phyloP scores from a whole-genome alignment of 1,140 invertebrate species.

The Hydropsyche tenuis region DNA sequence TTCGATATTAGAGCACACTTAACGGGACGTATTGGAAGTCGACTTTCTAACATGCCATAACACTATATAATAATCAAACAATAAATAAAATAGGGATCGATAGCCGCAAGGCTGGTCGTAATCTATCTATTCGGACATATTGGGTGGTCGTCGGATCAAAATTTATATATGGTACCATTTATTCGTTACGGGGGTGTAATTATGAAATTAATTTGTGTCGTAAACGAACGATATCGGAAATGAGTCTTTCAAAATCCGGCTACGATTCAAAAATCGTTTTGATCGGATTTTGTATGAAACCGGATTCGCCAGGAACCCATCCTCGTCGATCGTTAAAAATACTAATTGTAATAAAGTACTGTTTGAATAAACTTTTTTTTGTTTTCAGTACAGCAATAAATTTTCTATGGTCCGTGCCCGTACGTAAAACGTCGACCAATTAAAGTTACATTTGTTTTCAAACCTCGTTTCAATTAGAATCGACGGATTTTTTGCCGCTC shows the following conservation, averaged over 20 bases:
- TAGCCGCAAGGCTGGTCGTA: too few relatives aligned
- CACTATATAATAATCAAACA: too few relatives aligned
- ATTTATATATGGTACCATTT: too few relatives aligned
- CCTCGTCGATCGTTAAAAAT: constrained; percentile 1
- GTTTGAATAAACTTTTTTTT: constrained; percentile 1
- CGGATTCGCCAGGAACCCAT: constrained; percentile 1
- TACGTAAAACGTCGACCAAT: neutral
- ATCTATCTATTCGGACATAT: neutral
- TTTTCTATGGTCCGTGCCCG: neutral
- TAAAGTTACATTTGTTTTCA: constrained; percentile 14
- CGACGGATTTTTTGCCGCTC: neutral
- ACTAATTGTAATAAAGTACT: neutral
- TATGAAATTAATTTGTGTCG: constrained; percentile 9
- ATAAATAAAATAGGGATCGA: too few relatives aligned
- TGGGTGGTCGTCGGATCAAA: constrained; percentile 8
- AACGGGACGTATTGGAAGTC: neutral
- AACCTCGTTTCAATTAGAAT: constrained; percentile 4
- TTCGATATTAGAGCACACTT: neutral
- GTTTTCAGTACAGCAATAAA: neutral
- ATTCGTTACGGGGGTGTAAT: neutral
- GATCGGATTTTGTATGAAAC: constrained; percentile 12
- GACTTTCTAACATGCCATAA: too few relatives aligned
- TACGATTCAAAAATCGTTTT: neutral
- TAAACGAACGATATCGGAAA: constrained; percentile 11
- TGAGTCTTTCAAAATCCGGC: neutral